These are phyloP conservation scores for Xiphophorus maculatus DNA, from an alignment of 2,113 vertebrate genomes.

Conservation along the genomic window DNA sequence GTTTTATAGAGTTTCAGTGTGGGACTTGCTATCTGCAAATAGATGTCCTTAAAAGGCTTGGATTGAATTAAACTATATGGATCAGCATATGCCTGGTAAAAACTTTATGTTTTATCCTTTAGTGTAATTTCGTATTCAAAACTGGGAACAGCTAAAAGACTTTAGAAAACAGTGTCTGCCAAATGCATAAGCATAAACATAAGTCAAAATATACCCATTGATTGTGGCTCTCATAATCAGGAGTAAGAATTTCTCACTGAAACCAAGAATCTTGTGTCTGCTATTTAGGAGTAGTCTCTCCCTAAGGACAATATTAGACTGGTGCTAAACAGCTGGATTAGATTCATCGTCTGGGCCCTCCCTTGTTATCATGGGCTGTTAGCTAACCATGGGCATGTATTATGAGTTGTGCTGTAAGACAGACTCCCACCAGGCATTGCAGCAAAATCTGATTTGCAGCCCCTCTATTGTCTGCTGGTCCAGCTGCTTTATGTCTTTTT, in stretches of 20 bases:
- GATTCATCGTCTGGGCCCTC: conserved; percentile 54
- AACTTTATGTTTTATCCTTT: conserved; percentile 43
- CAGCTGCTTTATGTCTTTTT: conserved; percentile 57
- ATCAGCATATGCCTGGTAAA: conserved; percentile 17
- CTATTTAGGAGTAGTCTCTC: conserved; percentile 62
- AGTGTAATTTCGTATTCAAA: conserved; percentile 52
- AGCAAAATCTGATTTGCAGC: conserved; percentile 69
- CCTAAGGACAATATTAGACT: conserved; percentile 65
- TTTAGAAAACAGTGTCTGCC: conserved; percentile 38
- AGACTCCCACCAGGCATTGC: conserved; percentile 69
- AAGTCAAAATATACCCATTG: conserved; percentile 63
- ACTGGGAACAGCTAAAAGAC: too few species aligned
- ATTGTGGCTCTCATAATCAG: conserved; percentile 46
- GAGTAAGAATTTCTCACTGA: conserved; percentile 21
- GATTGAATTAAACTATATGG: too few species aligned
- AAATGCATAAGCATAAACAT: conserved; percentile 4
- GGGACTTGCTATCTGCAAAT: not conserved
- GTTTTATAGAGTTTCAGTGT: not conserved
- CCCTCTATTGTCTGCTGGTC: conserved; percentile 44
- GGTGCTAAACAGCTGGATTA: conserved; percentile 71
- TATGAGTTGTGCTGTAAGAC: conserved; percentile 49
- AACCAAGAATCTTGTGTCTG: conserved; percentile 54
- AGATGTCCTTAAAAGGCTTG: not conserved
- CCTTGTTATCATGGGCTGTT: conserved; percentile 69
- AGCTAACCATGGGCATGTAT: conserved; percentile 48